A percentile compares a stretch with the other conserved stretches of the same genome.
phyloP scores from a whole-genome alignment of 2,888 invertebrate genomes.

The Drosophila suboccidentalis region DNA sequence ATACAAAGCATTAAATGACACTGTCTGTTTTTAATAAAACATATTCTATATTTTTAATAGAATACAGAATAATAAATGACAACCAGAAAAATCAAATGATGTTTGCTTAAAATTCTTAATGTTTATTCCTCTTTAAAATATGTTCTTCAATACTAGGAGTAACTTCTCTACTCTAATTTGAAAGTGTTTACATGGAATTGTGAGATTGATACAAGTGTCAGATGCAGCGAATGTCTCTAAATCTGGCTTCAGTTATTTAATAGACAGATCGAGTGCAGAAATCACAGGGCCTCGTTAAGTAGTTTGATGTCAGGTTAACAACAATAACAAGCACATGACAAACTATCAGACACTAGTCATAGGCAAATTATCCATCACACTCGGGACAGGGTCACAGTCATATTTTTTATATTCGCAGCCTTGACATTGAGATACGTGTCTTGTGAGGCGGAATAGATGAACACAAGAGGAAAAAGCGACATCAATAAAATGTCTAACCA shows the following conservation, averaged over 20 bases:
- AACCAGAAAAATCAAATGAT: no score
- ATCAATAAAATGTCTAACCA: slow-evolving; percentile 22
- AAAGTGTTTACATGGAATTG: background rate
- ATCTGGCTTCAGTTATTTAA: background rate
- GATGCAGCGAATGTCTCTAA: slow-evolving; percentile 8
- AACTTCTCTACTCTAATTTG: background rate
- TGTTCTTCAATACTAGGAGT: no score
- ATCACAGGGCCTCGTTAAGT: slow-evolving; percentile 17
- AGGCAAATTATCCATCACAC: slow-evolving; percentile 55
- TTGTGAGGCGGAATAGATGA: slow-evolving; percentile 13
- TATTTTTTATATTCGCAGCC: slow-evolving; percentile 32
- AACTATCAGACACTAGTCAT: slow-evolving; percentile 34
- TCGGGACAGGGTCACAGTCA: slow-evolving; percentile 44
- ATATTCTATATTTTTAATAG: no score
- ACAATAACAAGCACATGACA: slow-evolving; percentile 31
- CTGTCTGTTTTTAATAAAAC: no score
- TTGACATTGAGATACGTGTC: slow-evolving; percentile 60
- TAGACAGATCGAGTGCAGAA: slow-evolving; percentile 3
- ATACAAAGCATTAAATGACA: background rate
- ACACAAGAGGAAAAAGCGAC: background rate
- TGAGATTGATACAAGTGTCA: slow-evolving; percentile 5
- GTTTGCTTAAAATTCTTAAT: no score
- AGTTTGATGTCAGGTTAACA: slow-evolving; percentile 14
- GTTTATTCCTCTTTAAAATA: no score
- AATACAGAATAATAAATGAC: no score